Percentiles rank a stretch among this genome's conserved stretches.
Conservation (phyloP, 2,888 invertebrate genomes). For the Eilema griseolum region DNA sequence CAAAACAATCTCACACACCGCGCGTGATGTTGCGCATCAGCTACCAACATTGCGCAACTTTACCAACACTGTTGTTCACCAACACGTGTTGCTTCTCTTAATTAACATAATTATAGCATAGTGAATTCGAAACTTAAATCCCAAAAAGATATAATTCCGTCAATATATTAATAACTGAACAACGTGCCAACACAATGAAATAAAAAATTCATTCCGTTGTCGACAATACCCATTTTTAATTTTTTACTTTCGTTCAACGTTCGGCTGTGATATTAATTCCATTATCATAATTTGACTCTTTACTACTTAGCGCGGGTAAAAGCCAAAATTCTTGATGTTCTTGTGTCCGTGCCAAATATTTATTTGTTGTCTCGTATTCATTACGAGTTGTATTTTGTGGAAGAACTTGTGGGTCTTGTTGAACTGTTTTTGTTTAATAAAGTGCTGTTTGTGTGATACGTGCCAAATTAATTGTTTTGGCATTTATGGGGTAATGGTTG, state of each 20-base stretch:
- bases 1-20: too few relatives aligned
- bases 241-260: constrained; percentile 48
- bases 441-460: constrained; percentile 22
- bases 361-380: constrained; percentile 52
- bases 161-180: constrained; percentile 36
- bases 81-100: too few relatives aligned
- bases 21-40: too few relatives aligned
- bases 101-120: too few relatives aligned
- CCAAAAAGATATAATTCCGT: background rate
- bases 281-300: constrained; percentile 65
- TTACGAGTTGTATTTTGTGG: constrained; percentile 46
- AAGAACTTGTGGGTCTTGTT: constrained; percentile 33
- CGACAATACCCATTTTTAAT: constrained; percentile 28
- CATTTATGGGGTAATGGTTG: constrained; percentile 2
- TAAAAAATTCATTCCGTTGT: constrained; percentile 43
- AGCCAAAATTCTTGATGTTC: constrained; percentile 57
- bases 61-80: too few relatives aligned
- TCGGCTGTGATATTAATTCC: constrained; percentile 60
- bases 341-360: constrained; percentile 62
- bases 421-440: constrained; percentile 36
- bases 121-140: too few relatives aligned
- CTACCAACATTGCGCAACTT: too few relatives aligned
- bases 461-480: constrained; percentile 43
- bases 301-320: constrained; percentile 55
- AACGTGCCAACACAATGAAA: constrained; percentile 18